Percentiles rank a stretch among this genome's conserved stretches.
Evolutionary conservation across 2,113 vertebrate species (phyloP).

Genomic region (Raja brachyura): DNA sequence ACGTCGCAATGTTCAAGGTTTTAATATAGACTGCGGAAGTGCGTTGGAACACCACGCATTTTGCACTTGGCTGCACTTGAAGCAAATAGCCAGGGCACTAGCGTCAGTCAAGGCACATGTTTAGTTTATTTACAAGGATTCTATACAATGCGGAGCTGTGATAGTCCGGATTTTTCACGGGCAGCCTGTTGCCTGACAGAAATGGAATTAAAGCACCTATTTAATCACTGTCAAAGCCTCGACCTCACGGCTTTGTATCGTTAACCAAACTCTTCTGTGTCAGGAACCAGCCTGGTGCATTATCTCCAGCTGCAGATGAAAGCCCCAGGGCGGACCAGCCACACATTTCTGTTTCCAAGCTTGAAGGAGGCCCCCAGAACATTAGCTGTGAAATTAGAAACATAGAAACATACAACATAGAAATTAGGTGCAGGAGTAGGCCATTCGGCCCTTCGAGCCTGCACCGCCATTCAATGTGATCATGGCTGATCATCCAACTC

Average conservation of each 20-base stretch:
- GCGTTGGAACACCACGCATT: neutral
- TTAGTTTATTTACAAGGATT: neutral
- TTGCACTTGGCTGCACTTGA: neutral
- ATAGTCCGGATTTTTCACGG: neutral
- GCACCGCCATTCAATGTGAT: too few species aligned
- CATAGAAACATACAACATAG: too few species aligned
- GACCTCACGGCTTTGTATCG: neutral
- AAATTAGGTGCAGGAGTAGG: too few species aligned
- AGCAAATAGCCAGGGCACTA: neutral
- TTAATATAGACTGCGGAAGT: neutral
- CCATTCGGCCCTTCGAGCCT: too few species aligned
- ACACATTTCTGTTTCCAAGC: neutral
- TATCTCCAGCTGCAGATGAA: neutral
- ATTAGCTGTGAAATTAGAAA: too few species aligned
- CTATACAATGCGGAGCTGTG: neutral
- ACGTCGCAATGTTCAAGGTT: neutral
- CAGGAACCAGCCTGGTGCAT: neutral
- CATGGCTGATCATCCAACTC: too few species aligned
- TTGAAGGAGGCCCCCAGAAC: neutral
- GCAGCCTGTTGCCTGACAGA: neutral
- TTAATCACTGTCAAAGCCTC: neutral
- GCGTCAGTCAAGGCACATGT: neutral
- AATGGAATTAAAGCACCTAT: neutral
- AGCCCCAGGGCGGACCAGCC: neutral
- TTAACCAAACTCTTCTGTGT: neutral